Percentiles rank a stretch among this genome's conserved stretches.
These are phyloP conservation scores for Mus caroli DNA, from an alignment of 2,797 vertebrate genomes.

Conservation along the genomic window DNA sequence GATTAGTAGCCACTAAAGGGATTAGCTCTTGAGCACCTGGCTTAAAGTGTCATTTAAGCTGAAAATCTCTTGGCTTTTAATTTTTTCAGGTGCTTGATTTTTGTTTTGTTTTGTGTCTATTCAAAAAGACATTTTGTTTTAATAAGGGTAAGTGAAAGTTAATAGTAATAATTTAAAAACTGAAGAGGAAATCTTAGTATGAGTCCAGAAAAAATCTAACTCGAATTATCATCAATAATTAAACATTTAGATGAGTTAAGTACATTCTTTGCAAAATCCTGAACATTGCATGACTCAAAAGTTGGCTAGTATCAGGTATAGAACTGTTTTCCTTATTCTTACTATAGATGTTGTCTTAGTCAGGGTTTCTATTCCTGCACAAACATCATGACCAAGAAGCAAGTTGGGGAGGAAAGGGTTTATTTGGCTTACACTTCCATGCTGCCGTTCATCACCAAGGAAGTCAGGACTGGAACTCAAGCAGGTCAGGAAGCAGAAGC, in stretches of 20 bases:
- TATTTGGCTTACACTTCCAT: too few species aligned
- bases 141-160: slow-evolving; percentile 72
- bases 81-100: slow-evolving; percentile 76
- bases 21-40: slow-evolving; percentile 75
- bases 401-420: too few species aligned
- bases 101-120: slow-evolving; percentile 72
- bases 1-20: slow-evolving; percentile 72
- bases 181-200: slow-evolving; percentile 56
- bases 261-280: slow-evolving; percentile 62
- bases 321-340: slow-evolving; percentile 46
- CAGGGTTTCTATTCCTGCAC: too few species aligned
- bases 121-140: slow-evolving; percentile 76
- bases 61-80: slow-evolving; percentile 78
- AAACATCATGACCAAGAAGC: too few species aligned
- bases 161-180: slow-evolving; percentile 61
- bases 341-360: too few species aligned
- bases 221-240: slow-evolving; percentile 56
- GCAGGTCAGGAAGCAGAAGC: too few species aligned
- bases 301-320: slow-evolving; percentile 40
- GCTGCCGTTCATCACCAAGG: too few species aligned
- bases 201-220: not conserved
- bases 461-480: too few species aligned
- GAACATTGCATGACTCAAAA: slow-evolving; percentile 47
- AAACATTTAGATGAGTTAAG: slow-evolving; percentile 41
- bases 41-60: slow-evolving; percentile 80